Percentiles rank a stretch among this genome's conserved stretches.
phyloP scores from a whole-genome alignment of 2,113 vertebrate species.

The Corvus moneduloides region DNA sequence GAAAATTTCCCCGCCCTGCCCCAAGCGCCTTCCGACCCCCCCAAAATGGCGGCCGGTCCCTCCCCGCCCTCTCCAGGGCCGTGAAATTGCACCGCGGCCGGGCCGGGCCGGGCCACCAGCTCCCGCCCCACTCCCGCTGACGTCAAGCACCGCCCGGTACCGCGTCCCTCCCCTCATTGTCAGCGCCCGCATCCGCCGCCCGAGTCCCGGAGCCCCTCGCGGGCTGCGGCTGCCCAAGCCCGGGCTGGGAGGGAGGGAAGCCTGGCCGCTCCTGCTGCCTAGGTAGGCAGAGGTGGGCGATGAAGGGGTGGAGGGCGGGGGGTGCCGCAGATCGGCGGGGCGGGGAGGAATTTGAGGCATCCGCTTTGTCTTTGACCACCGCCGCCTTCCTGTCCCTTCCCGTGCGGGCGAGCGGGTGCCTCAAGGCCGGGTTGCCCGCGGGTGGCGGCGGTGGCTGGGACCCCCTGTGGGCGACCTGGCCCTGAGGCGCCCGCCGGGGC shows the following conservation, averaged over 20 bases:
- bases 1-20: rapidly evolving
- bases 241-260: not conserved
- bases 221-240: conserved; percentile 46
- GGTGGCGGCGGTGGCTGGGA: not conserved
- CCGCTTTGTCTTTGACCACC: conserved; percentile 73
- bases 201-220: conserved; percentile 15
- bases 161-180: conserved; percentile 75
- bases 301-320: not conserved
- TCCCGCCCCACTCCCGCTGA: not conserved
- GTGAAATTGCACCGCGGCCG: not conserved
- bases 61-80: not conserved
- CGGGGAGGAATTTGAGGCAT: conserved; percentile 74
- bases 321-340: conserved; percentile 12
- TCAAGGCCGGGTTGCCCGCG: not conserved
- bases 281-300: not conserved
- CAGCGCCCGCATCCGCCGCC: conserved; percentile 50
- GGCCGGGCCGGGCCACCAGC: not conserved
- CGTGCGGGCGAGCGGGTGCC: not conserved
- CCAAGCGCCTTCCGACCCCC: not conserved
- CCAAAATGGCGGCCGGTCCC: conserved; percentile 9
- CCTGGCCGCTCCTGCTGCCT: not conserved
- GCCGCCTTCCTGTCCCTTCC: conserved; percentile 20
- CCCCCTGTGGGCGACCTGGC: not conserved
- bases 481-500: not conserved
- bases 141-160: not conserved